A percentile compares a stretch with the other conserved stretches of the same genome.
Evolutionary conservation across 2,797 vertebrate species (phyloP).

Genomic region (Alcedo quadribrachys): DNA sequence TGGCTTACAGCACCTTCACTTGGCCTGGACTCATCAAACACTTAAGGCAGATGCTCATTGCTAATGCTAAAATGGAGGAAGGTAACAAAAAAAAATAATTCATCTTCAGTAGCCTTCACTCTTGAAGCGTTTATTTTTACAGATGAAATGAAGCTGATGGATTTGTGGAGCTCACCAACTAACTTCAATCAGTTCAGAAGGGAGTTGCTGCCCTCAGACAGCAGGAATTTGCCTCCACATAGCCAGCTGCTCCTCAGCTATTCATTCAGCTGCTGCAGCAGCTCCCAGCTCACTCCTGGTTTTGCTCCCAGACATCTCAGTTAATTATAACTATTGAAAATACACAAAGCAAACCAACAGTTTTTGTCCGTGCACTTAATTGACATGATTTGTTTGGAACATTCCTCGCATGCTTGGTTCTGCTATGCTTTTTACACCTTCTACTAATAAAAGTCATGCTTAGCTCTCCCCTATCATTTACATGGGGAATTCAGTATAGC

Average conservation of each 20-base stretch:
- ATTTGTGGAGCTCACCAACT: neutral
- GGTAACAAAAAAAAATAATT: slow-evolving; percentile 77
- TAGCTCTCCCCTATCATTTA: neutral
- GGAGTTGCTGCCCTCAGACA: slow-evolving; percentile 33
- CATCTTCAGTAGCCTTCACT: neutral
- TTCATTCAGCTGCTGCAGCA: slow-evolving; percentile 35
- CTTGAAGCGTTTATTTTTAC: neutral
- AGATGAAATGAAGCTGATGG: neutral
- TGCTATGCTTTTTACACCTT: neutral
- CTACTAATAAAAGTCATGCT: neutral
- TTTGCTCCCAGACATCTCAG: slow-evolving; percentile 12
- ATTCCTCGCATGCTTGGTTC: neutral
- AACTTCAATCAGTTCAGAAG: neutral
- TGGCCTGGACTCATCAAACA: slow-evolving; percentile 92
- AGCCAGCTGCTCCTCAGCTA: neutral
- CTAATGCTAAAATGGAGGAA: slow-evolving; percentile 94
- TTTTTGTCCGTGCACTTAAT: neutral
- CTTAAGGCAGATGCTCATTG: slow-evolving; percentile 96
- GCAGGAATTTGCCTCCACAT: slow-evolving; percentile 31
- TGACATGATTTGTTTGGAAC: neutral
- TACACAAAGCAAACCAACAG: neutral
- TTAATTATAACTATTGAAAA: slow-evolving; percentile 29
- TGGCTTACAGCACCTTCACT: slow-evolving; percentile 89
- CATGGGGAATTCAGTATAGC: neutral
- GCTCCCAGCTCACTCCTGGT: neutral